A percentile compares a stretch with the other conserved stretches of the same genome.
Conservation (phyloP, 2,888 invertebrate genomes). For the Phaedon cochleariae region DNA sequence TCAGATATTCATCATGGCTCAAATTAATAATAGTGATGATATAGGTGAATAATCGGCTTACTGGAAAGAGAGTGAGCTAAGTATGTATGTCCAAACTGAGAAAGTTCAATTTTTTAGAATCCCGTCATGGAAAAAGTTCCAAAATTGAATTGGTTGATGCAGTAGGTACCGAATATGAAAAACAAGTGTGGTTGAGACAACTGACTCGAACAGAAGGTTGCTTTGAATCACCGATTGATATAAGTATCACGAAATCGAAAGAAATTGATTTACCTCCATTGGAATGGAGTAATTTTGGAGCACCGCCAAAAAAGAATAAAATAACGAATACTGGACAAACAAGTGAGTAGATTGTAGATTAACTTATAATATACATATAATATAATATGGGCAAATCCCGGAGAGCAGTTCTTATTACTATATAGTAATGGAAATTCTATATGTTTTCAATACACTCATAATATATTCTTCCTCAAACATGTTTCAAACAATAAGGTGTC, state of each 20-base stretch:
- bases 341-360: conserved; percentile 59
- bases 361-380: background rate
- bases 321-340: conserved; percentile 74
- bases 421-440: too few species aligned
- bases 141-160: background rate
- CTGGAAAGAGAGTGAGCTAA: too few species aligned
- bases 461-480: too few species aligned
- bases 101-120: background rate
- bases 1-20: background rate
- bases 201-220: conserved; percentile 52
- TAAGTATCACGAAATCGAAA: conserved; percentile 57
- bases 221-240: conserved; percentile 62
- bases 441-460: too few species aligned
- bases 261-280: conserved; percentile 63
- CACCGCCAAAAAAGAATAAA: conserved; percentile 70
- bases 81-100: background rate
- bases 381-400: background rate
- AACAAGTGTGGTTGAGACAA: conserved; percentile 41
- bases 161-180: conserved; percentile 10
- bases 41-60: background rate
- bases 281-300: conserved; percentile 68
- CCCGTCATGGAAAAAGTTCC: background rate
- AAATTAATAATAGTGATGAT: background rate
- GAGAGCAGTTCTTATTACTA: too few species aligned
- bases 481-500: too few species aligned